Conservation (phyloP, 2,113 vertebrate species). For the Mus pahari region DNA sequence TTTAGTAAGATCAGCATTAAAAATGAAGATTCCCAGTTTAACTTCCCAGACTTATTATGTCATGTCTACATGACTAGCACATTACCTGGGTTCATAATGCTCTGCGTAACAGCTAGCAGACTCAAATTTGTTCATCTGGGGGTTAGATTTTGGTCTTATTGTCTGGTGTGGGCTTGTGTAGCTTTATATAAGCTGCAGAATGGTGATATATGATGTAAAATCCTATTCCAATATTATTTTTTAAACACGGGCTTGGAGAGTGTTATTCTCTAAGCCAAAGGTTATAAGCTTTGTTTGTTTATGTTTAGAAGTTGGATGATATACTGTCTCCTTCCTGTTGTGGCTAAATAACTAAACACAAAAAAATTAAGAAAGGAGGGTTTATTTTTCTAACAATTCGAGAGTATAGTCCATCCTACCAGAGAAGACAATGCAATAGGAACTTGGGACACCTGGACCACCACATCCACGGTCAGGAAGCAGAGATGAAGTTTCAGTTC, state of each 20-base stretch:
- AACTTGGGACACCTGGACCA: background rate
- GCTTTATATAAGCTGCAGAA: conserved; percentile 30
- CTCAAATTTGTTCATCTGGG: background rate
- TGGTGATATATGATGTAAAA: background rate
- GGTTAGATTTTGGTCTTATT: conserved; percentile 22
- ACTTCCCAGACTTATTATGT: conserved; percentile 35
- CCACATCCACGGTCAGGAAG: background rate
- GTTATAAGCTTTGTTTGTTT: background rate
- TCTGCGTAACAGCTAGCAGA: background rate
- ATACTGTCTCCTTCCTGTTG: background rate
- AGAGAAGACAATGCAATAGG: background rate
- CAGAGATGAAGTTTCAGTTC: background rate
- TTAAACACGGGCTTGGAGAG: background rate
- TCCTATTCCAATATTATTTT: conserved; percentile 1
- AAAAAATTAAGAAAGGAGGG: background rate
- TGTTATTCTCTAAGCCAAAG: conserved; percentile 1
- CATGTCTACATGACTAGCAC: conserved; percentile 50
- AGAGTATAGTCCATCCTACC: background rate
- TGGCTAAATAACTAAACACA: background rate
- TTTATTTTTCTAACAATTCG: background rate
- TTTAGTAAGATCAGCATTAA: background rate
- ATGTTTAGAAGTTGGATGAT: background rate
- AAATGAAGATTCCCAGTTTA: conserved; percentile 67
- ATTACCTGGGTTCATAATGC: background rate
- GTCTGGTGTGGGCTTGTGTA: background rate